Evolutionary conservation across 1,140 invertebrate species (phyloP).

Genomic region (Zelostemma sp.): DNA sequence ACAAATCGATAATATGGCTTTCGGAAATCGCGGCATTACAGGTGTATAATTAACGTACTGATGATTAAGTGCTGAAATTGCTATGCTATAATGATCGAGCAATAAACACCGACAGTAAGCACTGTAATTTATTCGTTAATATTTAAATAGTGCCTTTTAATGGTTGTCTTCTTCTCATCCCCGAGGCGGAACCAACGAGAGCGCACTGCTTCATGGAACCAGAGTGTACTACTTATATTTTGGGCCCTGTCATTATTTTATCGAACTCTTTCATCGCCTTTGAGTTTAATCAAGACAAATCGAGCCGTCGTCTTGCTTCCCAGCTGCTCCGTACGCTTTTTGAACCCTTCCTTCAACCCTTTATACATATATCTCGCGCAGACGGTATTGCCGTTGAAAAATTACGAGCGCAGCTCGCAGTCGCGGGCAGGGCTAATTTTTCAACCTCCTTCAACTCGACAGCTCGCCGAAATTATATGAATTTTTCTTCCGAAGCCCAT

Average conservation of each 20-base stretch:
- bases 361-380: neutral
- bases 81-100: slow-evolving; percentile 43
- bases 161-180: slow-evolving; percentile 57
- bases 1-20: no score
- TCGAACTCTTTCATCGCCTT: slow-evolving; percentile 66
- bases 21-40: no score
- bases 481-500: slow-evolving; percentile 39
- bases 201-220: slow-evolving; percentile 7
- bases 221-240: slow-evolving; percentile 63
- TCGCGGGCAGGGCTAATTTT: slow-evolving; percentile 29
- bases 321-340: slow-evolving; percentile 26
- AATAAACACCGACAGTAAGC: slow-evolving; percentile 50
- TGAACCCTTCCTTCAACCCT: slow-evolving; percentile 10
- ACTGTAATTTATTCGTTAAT: slow-evolving; percentile 68
- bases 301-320: neutral
- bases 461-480: slow-evolving; percentile 37
- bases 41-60: no score
- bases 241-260: slow-evolving; percentile 66
- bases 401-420: slow-evolving; percentile 26
- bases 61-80: neutral
- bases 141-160: slow-evolving; percentile 68
- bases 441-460: slow-evolving; percentile 34
- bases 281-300: slow-evolving; percentile 51
- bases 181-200: neutral
- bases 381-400: slow-evolving; percentile 26